Base-by-base conservation (phyloP, 2,888 invertebrate genomes). In the Erebia aethiops region DNA sequence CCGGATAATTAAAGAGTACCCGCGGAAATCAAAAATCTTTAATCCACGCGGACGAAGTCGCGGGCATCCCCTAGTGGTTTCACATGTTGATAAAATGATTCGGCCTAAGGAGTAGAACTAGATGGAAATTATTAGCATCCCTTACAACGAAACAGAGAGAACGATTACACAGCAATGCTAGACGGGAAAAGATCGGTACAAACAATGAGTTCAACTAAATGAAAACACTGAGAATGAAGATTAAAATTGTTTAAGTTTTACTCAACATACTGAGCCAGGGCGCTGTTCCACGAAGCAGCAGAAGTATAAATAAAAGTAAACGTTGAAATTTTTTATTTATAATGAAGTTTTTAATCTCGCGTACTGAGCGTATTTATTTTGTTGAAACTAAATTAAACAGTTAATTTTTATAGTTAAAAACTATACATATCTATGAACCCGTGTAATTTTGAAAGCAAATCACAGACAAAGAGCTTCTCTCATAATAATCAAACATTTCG, bases 251-350 rank as follows among this genome's bases (percentile, higher is more conserved):
- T 61, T 61, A 70, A 60, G 51, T 66, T 65, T 49, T 68, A 71
- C 70, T 67, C 69, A 68, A 75, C 75, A 70, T 75, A 75, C 75
- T 75, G 71, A 60, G 70, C 70, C 75, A 67, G 75, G 70, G 58
- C 68, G 75, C 75, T 75, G 74, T 74, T 75, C 75, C 75, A 26
- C 49, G 61, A 61, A 54, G 74, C 74, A 73, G 74, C 75, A 73
- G 69, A 70, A 74, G 66, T 66, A 51, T 69, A 72, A 75, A 71
- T 60, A 72, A 62, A n/a, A 67, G 56, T 68, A 16, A 63, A 63
- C 41, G 41, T 61, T 56, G n/a, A 64, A 52, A 52, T 13, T 16
- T 64, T 64, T 52, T 35, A 62, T 49, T 11, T 46, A 46, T 46
- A 7, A 46, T 26, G 13, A 62, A 49, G 14, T 21, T 46, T 62